These are phyloP conservation scores for Oscheius sp. DNA, from an alignment of 2,888 invertebrate genomes.

Conservation along the genomic window DNA sequence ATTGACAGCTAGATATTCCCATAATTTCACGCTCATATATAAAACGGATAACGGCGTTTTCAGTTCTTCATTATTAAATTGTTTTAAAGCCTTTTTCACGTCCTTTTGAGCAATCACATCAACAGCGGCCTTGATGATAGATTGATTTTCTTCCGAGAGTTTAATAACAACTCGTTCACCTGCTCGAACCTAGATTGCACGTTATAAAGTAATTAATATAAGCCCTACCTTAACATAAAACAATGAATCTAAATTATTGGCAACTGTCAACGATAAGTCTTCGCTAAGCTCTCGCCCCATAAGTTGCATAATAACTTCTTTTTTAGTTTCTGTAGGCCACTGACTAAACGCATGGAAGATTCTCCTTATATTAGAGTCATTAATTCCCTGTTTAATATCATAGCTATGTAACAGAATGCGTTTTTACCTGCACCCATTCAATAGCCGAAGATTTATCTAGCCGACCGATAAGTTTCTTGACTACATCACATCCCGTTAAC, in stretches of 20 bases:
- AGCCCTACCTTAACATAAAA: constrained; percentile 30
- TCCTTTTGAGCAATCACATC: constrained; percentile 46
- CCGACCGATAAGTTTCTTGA: constrained; percentile 12
- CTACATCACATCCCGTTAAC: constrained; percentile 8
- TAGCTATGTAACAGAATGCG: background rate
- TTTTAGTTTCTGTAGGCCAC: constrained; percentile 17
- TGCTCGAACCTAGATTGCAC: constrained; percentile 38
- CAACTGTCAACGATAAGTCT: constrained; percentile 22
- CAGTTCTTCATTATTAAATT: constrained; percentile 13
- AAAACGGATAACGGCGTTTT: constrained; percentile 47
- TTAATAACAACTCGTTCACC: constrained; percentile 53
- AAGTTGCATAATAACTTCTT: constrained; percentile 20
- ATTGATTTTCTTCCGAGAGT: constrained; percentile 53
- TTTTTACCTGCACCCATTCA: constrained; percentile 33
- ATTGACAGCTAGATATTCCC: constrained; percentile 39
- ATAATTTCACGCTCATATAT: constrained; percentile 45
- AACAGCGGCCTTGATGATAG: constrained; percentile 46
- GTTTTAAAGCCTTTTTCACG: constrained; percentile 24
- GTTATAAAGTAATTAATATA: background rate
- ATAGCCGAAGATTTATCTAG: constrained; percentile 26
- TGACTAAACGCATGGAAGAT: constrained; percentile 7
- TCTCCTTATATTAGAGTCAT: constrained; percentile 1
- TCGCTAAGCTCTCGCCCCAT: constrained; percentile 8
- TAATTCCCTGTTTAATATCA: background rate
- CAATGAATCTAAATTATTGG: constrained; percentile 32